A percentile compares a stretch with the other conserved stretches of the same genome.
Conservation (phyloP, 2,888 invertebrate species). For the Leptopilina syphax region DNA sequence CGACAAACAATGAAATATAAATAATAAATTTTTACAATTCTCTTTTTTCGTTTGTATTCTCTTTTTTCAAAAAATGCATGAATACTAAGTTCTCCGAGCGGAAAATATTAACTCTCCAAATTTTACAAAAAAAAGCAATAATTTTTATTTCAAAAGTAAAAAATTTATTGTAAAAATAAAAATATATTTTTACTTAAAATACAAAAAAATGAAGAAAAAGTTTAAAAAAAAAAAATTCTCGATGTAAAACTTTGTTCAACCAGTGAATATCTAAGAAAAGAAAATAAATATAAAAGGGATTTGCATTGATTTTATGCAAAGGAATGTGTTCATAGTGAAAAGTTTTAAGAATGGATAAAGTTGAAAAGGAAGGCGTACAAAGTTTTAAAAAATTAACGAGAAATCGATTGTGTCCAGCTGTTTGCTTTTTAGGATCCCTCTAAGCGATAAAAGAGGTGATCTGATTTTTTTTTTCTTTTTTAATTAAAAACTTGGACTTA, state of each 20-base stretch:
- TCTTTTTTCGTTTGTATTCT: too few species aligned
- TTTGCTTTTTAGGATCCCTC: not conserved
- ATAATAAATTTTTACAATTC: too few species aligned
- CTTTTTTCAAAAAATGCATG: too few species aligned
- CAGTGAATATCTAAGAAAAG: not conserved
- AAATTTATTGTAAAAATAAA: too few species aligned
- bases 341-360: conserved; percentile 13
- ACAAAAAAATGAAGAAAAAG: not conserved
- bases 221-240: not conserved
- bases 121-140: too few species aligned
- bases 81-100: too few species aligned
- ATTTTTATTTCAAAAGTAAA: too few species aligned
- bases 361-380: conserved; percentile 7
- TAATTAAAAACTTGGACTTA: conserved; percentile 13
- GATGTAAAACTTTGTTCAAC: conserved; percentile 1
- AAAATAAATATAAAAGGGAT: conserved; percentile 1
- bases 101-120: not conserved
- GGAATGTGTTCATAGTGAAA: not conserved
- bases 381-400: conserved; percentile 10
- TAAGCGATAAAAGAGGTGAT: not conserved
- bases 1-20: too few species aligned
- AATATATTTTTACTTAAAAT: too few species aligned
- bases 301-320: conserved; percentile 23
- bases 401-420: conserved; percentile 28
- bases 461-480: not conserved